A percentile compares a stretch with the other conserved stretches of the same genome.
phyloP scores from a whole-genome alignment of 2,888 invertebrate genomes.

The Hesperia comma region DNA sequence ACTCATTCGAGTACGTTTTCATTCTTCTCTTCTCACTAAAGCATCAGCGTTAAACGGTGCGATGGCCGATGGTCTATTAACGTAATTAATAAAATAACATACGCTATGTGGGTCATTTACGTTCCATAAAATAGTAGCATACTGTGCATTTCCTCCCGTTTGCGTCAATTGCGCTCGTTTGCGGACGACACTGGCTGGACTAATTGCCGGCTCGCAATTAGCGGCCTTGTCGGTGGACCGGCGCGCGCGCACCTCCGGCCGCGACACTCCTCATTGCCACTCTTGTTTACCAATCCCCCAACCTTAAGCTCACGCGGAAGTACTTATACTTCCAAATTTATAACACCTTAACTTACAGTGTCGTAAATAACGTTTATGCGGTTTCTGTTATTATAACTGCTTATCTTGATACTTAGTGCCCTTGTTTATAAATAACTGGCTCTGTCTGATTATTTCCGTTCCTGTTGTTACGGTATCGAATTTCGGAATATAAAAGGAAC shows the following conservation, averaged over 20 bases:
- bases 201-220: constrained; percentile 79
- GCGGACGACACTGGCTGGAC: constrained; percentile 66
- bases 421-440: no score
- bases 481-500: no score
- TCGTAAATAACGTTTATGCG: no score
- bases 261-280: constrained; percentile 45
- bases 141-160: constrained; percentile 77
- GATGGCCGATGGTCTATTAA: background rate
- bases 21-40: background rate
- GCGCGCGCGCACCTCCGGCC: constrained; percentile 58
- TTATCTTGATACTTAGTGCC: no score
- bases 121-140: constrained; percentile 50
- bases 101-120: constrained; percentile 6
- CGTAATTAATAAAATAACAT: background rate
- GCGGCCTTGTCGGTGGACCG: constrained; percentile 58
- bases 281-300: constrained; percentile 22
- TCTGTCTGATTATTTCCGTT: no score
- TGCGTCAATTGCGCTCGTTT: constrained; percentile 80
- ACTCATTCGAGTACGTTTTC: no score
- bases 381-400: no score
- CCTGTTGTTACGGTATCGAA: no score
- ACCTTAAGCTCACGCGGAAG: background rate
- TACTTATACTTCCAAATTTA: background rate
- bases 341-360: background rate
- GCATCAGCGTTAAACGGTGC: background rate